These are phyloP conservation scores for Aphelocoma californica DNA, from an alignment of 2,797 vertebrate genomes.

Conservation along the genomic window DNA sequence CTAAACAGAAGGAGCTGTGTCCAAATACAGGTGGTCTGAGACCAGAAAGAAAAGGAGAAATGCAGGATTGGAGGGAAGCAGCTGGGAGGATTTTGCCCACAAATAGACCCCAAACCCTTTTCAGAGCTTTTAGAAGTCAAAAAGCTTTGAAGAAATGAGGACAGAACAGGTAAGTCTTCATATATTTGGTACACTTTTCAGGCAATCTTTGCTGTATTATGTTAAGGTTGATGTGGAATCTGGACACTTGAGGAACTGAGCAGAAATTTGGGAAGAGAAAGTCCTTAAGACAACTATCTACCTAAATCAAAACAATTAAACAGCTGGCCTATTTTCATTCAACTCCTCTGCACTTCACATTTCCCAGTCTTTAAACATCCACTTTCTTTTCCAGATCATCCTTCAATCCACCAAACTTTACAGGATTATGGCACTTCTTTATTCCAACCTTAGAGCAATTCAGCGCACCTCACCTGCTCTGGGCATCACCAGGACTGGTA, in stretches of 20 bases:
- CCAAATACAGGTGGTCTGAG: not conserved
- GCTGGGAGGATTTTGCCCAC: not conserved
- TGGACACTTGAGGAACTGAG: not conserved
- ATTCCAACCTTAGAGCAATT: not conserved
- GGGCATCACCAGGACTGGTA: not conserved
- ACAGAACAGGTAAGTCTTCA: not conserved
- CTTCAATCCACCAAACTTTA: not conserved
- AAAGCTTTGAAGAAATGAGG: not conserved
- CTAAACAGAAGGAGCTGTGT: not conserved
- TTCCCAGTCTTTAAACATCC: not conserved
- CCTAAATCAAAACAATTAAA: not conserved
- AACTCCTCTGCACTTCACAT: not conserved
- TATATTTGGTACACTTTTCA: not conserved
- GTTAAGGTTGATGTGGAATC: not conserved
- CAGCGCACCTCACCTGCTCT: not conserved
- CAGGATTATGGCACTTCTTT: not conserved
- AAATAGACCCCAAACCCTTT: not conserved
- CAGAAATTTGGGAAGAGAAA: not conserved
- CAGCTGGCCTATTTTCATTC: not conserved
- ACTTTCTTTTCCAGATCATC: not conserved
- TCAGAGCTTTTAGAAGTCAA: not conserved
- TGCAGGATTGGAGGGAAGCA: not conserved
- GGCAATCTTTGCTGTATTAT: not conserved
- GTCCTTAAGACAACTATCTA: not conserved
- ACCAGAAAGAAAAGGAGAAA: not conserved